Conservation (phyloP, 1,140 invertebrate genomes). For the Brachionus angularis region DNA sequence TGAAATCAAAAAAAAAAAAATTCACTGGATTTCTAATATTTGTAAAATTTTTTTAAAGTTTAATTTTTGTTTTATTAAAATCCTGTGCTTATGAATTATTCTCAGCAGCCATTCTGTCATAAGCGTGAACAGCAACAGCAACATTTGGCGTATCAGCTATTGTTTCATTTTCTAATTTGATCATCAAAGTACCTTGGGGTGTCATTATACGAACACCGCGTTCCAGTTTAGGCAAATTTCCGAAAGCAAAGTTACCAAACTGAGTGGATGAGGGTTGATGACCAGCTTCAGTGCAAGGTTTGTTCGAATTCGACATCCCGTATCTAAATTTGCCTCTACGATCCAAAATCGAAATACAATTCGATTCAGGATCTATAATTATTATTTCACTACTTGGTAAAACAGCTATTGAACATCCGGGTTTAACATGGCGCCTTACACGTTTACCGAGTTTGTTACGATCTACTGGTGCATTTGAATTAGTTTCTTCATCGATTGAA, state of each 20-base stretch:
- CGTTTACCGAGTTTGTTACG: constrained; percentile 28
- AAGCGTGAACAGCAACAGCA: too few species aligned
- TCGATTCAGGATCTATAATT: constrained; percentile 42
- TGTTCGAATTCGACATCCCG: constrained; percentile 34
- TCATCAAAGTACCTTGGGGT: constrained; percentile 33
- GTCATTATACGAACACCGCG: constrained; percentile 28
- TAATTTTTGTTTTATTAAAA: too few species aligned
- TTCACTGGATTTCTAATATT: too few species aligned
- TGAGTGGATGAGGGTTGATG: neutral
- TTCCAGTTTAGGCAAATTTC: neutral
- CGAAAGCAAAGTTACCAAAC: neutral
- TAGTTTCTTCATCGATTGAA: constrained; percentile 7
- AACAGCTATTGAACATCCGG: constrained; percentile 40
- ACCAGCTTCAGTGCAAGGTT: constrained; percentile 26
- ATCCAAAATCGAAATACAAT: constrained; percentile 35
- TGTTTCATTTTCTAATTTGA: constrained; percentile 32
- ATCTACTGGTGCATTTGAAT: constrained; percentile 28
- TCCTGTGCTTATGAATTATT: too few species aligned
- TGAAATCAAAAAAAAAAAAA: too few species aligned
- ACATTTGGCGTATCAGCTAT: neutral
- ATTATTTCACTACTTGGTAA: constrained; percentile 39
- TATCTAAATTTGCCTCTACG: constrained; percentile 38
- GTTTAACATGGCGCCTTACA: constrained; percentile 30
- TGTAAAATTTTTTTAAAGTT: too few species aligned
- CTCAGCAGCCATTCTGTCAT: too few species aligned